Evolutionary conservation across 2,113 vertebrate genomes (phyloP), one percentile per base, ranked within the genome.

Genomic region (Alectura lathami): DNA sequence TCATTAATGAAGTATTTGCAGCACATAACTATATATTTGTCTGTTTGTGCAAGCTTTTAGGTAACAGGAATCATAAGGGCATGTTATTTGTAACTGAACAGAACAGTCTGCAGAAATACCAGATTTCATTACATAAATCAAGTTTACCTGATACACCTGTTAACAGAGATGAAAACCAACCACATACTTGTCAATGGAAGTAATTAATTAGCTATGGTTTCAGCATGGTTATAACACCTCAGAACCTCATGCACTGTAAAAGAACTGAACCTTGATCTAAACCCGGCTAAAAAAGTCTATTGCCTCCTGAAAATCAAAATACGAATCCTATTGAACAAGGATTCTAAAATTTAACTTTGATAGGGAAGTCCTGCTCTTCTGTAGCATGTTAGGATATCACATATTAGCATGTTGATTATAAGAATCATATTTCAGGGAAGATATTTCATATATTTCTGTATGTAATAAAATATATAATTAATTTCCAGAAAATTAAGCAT

Each of bases 21-120:
- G 89, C 56, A 93, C 79, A 95, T 96, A 96, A 72, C 93, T 95
- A 88, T 90, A 24, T 94, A 83, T 89, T 90, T 92, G 38, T 51
- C 36, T 80, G 29, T 34, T 64, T 45, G 21, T 13, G 14, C 4
- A 60, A 85, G 42, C 12, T 77, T 88, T 89, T 40, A 42, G 26
- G 15, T 3, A 68, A 24, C 3, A 34, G 56, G 67, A 86, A 75
- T 60, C 81, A 43, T 0, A 6, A 72, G 13, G 66, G 17, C 20
- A 20, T n/a, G 47, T 21, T 86, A 40, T 67, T 51, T 86, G 68
- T 43, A 93, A 95, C 48, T 4, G 20, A 82, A 57, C 3, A 76
- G 14, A 77, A 32, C 11, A 23, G 3, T 51, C 84, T 62, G 40
- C 34, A 80, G 69, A 96, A 93, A 66, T 12, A 74, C 16, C 6